These are phyloP conservation scores for Keiferia lycopersicella DNA, from an alignment of 2,888 invertebrate species.

Conservation along the genomic window DNA sequence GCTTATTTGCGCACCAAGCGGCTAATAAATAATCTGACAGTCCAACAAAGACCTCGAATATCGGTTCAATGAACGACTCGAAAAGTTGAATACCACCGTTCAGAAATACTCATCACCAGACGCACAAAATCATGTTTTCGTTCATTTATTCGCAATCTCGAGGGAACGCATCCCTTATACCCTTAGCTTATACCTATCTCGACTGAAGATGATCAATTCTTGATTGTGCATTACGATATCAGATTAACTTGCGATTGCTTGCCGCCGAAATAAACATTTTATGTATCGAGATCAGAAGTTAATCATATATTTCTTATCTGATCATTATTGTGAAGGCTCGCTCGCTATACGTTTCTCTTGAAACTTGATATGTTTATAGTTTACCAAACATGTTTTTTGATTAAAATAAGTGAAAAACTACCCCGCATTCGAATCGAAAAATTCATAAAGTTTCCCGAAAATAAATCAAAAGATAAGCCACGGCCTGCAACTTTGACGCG, in stretches of 20 bases:
- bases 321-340: background rate
- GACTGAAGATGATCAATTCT: conserved; percentile 27
- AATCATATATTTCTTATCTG: background rate
- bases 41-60: too few species aligned
- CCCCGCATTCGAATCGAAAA: background rate
- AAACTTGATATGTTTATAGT: too few species aligned
- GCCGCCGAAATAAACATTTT: background rate
- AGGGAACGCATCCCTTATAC: conserved; percentile 28
- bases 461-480: background rate
- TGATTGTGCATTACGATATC: conserved; percentile 32
- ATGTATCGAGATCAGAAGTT: background rate
- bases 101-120: conserved; percentile 22
- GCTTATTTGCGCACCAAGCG: too few species aligned
- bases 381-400: too few species aligned
- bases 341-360: background rate
- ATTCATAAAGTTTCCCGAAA: conserved; percentile 3
- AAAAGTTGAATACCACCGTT: too few species aligned
- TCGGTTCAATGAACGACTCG: too few species aligned
- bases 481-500: background rate
- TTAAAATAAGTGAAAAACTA: background rate
- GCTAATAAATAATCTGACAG: too few species aligned
- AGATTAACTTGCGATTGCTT: background rate
- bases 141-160: conserved; percentile 41
- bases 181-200: conserved; percentile 24
- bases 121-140: conserved; percentile 51